Conservation (phyloP, 2,888 invertebrate genomes). For the Dysmachus trigonus region DNA sequence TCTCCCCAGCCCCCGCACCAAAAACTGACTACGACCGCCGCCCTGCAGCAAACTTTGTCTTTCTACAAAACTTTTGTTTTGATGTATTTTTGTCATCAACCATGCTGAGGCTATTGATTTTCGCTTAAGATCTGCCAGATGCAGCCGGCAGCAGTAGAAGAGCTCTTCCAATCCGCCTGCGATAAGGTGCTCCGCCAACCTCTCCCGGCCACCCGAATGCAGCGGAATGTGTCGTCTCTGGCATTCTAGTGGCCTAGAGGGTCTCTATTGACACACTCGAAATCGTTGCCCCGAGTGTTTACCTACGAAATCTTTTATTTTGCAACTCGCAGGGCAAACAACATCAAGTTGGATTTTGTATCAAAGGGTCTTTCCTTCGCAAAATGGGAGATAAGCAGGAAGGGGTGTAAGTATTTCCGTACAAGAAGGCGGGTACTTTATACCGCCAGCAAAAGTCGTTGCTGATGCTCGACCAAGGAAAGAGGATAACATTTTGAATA, state of each 20-base stretch:
- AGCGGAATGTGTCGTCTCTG: background rate
- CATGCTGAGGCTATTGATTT: constrained; percentile 13
- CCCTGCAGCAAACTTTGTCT: constrained; percentile 4
- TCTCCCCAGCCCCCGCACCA: background rate
- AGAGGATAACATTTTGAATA: constrained; percentile 14
- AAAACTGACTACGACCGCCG: background rate
- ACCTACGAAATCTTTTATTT: constrained; percentile 41
- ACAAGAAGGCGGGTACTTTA: background rate
- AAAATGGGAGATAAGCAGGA: too few species aligned
- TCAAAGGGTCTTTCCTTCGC: background rate
- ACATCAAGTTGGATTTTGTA: constrained; percentile 28
- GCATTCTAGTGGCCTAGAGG: background rate
- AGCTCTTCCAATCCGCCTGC: too few species aligned
- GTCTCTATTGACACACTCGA: constrained; percentile 22
- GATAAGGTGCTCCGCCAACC: background rate
- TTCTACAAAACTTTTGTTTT: background rate
- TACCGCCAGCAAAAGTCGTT: background rate
- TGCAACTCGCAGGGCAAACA: constrained; percentile 23
- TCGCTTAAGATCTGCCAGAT: constrained; percentile 17
- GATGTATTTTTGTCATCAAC: constrained; percentile 10
- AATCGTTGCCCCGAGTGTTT: constrained; percentile 31
- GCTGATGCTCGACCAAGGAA: background rate
- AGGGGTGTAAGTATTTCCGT: background rate
- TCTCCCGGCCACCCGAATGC: background rate
- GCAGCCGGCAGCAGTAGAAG: background rate